These are phyloP conservation scores for Myrmophylax atrothorax DNA, from an alignment of 2,113 vertebrate species.

Conservation along the genomic window DNA sequence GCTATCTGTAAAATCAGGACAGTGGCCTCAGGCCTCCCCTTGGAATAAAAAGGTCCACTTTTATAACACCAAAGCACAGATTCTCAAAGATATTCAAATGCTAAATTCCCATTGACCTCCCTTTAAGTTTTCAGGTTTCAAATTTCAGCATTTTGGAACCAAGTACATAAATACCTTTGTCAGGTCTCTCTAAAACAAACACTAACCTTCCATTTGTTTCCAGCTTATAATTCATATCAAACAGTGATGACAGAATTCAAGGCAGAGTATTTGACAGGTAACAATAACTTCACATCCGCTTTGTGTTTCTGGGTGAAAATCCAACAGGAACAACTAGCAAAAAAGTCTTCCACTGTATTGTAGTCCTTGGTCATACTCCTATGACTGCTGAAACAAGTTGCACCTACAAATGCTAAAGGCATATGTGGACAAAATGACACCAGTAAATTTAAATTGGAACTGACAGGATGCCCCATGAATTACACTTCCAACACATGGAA, in stretches of 20 bases:
- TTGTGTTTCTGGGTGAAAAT: slow-evolving; percentile 18
- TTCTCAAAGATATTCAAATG: slow-evolving; percentile 19
- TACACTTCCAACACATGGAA: not conserved
- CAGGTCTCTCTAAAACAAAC: not conserved
- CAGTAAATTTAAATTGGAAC: not conserved
- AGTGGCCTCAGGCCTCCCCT: not conserved
- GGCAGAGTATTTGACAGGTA: not conserved
- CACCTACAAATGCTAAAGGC: not conserved
- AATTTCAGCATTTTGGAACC: not conserved
- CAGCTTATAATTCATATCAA: not conserved
- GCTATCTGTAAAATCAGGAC: slow-evolving; percentile 6
- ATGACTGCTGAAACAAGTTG: not conserved
- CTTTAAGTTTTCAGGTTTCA: not conserved
- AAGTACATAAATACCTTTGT: not conserved
- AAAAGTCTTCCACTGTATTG: not conserved
- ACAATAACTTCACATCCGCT: not conserved
- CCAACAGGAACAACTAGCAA: not conserved
- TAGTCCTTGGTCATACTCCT: not conserved
- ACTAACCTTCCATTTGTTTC: not conserved
- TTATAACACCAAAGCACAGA: not conserved
- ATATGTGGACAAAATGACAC: not conserved
- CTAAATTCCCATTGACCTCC: not conserved
- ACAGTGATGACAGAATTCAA: slow-evolving; percentile 23
- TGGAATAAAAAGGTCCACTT: not conserved
- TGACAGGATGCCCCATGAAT: not conserved